phyloP scores from a whole-genome alignment of 2,797 vertebrate genomes.

The Alauda arvensis region DNA sequence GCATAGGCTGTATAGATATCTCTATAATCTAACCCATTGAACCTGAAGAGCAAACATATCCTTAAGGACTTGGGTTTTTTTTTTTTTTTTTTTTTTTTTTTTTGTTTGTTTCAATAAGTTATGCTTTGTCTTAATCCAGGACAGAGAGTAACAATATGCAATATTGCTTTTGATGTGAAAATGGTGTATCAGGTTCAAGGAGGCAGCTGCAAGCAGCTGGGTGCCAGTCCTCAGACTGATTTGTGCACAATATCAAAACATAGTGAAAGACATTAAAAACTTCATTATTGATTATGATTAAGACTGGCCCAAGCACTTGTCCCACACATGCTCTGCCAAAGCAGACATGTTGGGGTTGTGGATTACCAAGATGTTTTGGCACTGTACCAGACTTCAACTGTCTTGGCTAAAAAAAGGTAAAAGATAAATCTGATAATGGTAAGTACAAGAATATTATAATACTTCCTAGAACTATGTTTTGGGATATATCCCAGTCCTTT shows the following conservation, averaged over 20 bases:
- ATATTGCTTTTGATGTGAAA: background rate
- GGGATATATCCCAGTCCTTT: background rate
- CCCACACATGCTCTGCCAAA: background rate
- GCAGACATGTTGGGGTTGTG: background rate
- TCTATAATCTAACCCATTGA: background rate
- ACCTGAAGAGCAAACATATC: background rate
- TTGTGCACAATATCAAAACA: background rate
- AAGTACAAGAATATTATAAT: slow-evolving; percentile 13
- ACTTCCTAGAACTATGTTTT: slow-evolving; percentile 27
- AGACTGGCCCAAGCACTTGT: background rate
- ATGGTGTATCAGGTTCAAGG: background rate
- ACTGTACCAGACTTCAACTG: background rate
- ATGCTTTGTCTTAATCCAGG: background rate
- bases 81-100: background rate
- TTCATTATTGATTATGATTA: background rate
- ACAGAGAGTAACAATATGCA: background rate
- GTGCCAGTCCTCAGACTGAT: background rate
- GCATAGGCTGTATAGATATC: background rate
- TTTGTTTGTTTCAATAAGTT: background rate
- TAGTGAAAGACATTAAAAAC: background rate
- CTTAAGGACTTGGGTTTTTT: background rate
- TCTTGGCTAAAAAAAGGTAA: background rate
- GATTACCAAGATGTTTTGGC: background rate
- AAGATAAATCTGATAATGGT: slow-evolving; percentile 11
- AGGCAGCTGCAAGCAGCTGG: background rate